Percentiles rank a stretch among this genome's conserved stretches.
These are phyloP conservation scores for Gibbula magus DNA, from an alignment of 2,888 invertebrate species.

Conservation along the genomic window DNA sequence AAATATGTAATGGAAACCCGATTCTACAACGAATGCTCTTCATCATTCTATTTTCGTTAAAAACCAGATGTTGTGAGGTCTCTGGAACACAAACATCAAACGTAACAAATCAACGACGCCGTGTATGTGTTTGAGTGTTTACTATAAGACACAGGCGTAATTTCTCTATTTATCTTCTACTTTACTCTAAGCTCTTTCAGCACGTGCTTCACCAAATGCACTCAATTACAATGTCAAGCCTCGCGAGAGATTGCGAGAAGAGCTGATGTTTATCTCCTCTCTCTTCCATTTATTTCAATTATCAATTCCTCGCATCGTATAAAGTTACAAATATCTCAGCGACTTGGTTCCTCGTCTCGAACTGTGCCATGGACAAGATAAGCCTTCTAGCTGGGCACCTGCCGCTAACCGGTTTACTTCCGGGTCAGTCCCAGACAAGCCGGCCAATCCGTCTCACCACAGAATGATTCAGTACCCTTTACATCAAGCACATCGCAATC, in stretches of 20 bases:
- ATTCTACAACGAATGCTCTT: too few species aligned
- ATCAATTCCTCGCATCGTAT: neutral
- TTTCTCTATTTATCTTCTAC: too few species aligned
- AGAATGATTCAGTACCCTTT: too few species aligned
- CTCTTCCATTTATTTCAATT: constrained; percentile 6
- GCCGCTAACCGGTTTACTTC: neutral
- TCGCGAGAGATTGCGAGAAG: neutral
- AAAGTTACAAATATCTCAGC: neutral
- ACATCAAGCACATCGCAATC: too few species aligned
- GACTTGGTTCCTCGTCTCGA: neutral
- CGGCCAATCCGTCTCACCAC: too few species aligned
- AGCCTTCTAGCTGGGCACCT: neutral
- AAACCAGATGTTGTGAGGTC: too few species aligned
- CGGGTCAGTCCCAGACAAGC: neutral
- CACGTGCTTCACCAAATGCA: neutral
- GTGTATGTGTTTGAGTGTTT: too few species aligned
- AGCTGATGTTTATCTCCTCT: neutral
- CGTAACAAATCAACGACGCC: too few species aligned
- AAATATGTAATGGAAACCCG: too few species aligned
- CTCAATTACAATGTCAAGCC: constrained; percentile 5
- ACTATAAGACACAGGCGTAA: too few species aligned
- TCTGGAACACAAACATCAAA: too few species aligned
- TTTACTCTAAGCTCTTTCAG: neutral
- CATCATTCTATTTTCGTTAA: too few species aligned
- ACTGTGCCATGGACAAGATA: neutral